Evolutionary conservation across 2,797 vertebrate species (phyloP), one percentile per base, ranked within the genome.

Genomic region (Tolypeutes matacus): DNA sequence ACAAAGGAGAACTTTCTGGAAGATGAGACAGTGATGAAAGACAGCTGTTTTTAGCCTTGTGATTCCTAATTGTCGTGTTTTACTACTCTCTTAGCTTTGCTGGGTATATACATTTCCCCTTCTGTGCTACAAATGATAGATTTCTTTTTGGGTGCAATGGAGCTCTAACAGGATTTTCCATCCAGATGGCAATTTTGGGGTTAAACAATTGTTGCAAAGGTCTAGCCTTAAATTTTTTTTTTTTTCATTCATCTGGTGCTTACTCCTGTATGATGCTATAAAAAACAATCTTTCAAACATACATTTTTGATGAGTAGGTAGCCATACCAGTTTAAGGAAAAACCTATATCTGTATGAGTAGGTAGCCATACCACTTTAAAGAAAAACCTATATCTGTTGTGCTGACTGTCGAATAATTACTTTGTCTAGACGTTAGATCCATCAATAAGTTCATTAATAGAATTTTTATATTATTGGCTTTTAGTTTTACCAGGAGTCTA

Each of bases 1-100:
- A 97, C 78, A 96, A 95, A 76, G 89, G 84, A 87, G 89, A 93
- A 80, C 87, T 95, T 96, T 93, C 85, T 88, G 87, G 67, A 90
- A 88, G 87, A n/a, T n/a, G 56, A 36, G 64, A 14, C 69, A 92
- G 62, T 73, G 89, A 77, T 91, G 78, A 95, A 95, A 95, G 89
- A 95, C 20, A 95, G 78, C 18, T 23, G 23, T 85, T 34, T 60
- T 91, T 69, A 73, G 21, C 42, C 80, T 53, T 9, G 17, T 91
- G 60, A 13, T 73, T 83, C 80, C 70, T 89, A 31, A 31, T 49
- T 80, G 39, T 64, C 62, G 56, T 82, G 49, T 84, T 93, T 95
- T 46, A 86, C 58, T 67, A 39, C 2, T 75, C 20, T 36, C 29
- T 82, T 80, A 51, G 27, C 70, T 88, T 60, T 51, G 42, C 36